A percentile compares a stretch with the other conserved stretches of the same genome.
Evolutionary conservation across 2,113 vertebrate genomes (phyloP).

Genomic region (Triplophysa siluroides): DNA sequence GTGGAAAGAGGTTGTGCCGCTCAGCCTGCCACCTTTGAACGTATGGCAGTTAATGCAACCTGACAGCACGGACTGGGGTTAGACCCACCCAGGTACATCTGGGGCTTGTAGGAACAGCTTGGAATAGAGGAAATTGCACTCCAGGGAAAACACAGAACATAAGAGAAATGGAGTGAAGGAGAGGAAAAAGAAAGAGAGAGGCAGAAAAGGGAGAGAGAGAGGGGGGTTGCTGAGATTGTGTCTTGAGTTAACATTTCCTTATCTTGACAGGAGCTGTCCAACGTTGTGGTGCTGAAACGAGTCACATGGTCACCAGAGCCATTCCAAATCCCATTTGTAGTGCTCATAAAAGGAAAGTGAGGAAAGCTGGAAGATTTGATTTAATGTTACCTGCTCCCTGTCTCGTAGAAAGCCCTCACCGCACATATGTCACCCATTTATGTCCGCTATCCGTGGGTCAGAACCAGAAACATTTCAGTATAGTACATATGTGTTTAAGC

Average conservation of each 20-base stretch:
- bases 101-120: slow-evolving; percentile 43
- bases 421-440: neutral
- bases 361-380: slow-evolving; percentile 32
- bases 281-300: slow-evolving; percentile 48
- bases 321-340: slow-evolving; percentile 41
- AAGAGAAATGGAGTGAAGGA: slow-evolving; percentile 7
- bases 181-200: slow-evolving; percentile 7
- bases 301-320: slow-evolving; percentile 36
- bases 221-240: slow-evolving; percentile 38
- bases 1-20: neutral
- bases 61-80: slow-evolving; percentile 45
- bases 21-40: slow-evolving; percentile 22
- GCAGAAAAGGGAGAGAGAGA: neutral
- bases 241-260: slow-evolving; percentile 41
- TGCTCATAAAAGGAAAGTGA: slow-evolving; percentile 8
- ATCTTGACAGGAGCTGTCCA: slow-evolving; percentile 60
- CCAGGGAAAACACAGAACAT: slow-evolving; percentile 20
- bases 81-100: slow-evolving; percentile 43
- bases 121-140: slow-evolving; percentile 40
- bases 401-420: neutral
- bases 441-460: slow-evolving; percentile 26
- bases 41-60: slow-evolving; percentile 39
- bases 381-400: slow-evolving; percentile 27
- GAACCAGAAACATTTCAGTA: neutral
- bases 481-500: neutral